A percentile compares a stretch with the other conserved stretches of the same genome.
phyloP scores from a whole-genome alignment of 1,140 invertebrate genomes.

The Penaeus japonicus region DNA sequence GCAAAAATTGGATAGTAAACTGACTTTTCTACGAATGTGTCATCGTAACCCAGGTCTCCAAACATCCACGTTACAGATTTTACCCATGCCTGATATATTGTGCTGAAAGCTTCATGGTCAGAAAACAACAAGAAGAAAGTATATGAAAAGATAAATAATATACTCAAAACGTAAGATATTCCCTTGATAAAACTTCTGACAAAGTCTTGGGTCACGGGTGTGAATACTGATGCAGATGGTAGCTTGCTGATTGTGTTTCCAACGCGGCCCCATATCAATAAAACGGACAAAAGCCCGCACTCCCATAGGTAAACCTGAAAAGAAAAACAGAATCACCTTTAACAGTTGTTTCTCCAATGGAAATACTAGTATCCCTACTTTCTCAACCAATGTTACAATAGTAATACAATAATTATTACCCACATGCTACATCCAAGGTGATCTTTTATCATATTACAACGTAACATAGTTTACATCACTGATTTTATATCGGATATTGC shows the following conservation, averaged over 20 bases:
- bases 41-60: slow-evolving; percentile 27
- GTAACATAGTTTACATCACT: no score
- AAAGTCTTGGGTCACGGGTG: background rate
- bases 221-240: background rate
- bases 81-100: background rate
- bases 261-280: background rate
- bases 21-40: background rate
- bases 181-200: background rate
- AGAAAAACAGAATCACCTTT: no score
- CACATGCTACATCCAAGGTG: no score
- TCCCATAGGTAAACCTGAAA: slow-evolving; percentile 18
- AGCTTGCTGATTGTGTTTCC: background rate
- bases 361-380: no score
- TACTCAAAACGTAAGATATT: background rate
- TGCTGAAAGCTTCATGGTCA: background rate
- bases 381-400: no score
- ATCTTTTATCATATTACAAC: no score
- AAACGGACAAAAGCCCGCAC: background rate
- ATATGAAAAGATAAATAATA: background rate
- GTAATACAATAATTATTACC: no score
- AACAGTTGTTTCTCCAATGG: no score
- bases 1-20: background rate
- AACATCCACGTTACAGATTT: slow-evolving; percentile 17
- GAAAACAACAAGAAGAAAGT: background rate
- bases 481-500: no score